phyloP scores from a whole-genome alignment of 2,888 invertebrate species.

The Malthinus flaveolus region DNA sequence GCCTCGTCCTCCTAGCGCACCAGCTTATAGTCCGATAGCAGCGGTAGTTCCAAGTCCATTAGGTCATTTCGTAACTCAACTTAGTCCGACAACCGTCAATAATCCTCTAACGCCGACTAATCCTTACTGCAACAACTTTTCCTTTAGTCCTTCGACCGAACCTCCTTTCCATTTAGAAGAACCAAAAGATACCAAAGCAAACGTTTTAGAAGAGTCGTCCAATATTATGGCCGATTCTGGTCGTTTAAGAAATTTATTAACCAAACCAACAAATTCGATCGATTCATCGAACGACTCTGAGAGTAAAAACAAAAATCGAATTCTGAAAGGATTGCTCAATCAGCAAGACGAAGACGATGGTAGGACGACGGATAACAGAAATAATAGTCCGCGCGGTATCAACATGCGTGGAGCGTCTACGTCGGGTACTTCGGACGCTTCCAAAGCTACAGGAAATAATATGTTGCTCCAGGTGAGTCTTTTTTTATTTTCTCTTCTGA shows the following conservation, averaged over 20 bases:
- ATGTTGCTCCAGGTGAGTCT: conserved; percentile 69
- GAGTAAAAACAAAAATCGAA: conserved; percentile 57
- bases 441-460: conserved; percentile 55
- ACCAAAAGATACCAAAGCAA: conserved; percentile 55
- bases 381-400: conserved; percentile 54
- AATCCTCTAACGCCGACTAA: conserved; percentile 50
- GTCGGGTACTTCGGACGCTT: conserved; percentile 53
- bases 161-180: conserved; percentile 54
- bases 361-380: conserved; percentile 54
- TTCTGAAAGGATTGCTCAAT: conserved; percentile 66
- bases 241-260: conserved; percentile 64
- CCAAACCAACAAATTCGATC: conserved; percentile 52
- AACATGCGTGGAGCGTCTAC: conserved; percentile 50
- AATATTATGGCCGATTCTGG: conserved; percentile 58
- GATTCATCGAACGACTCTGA: conserved; percentile 47
- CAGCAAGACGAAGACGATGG: conserved; percentile 66
- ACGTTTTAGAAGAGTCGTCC: conserved; percentile 52
- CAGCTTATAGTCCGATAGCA: conserved; percentile 51
- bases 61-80: conserved; percentile 58
- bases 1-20: conserved; percentile 61
- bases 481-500: too few relatives aligned
- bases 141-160: conserved; percentile 67
- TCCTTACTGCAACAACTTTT: conserved; percentile 59
- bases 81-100: conserved; percentile 57
- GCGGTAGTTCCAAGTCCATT: conserved; percentile 53